These are phyloP conservation scores for Watsonalla binaria DNA, from an alignment of 2,888 invertebrate genomes.

Conservation along the genomic window DNA sequence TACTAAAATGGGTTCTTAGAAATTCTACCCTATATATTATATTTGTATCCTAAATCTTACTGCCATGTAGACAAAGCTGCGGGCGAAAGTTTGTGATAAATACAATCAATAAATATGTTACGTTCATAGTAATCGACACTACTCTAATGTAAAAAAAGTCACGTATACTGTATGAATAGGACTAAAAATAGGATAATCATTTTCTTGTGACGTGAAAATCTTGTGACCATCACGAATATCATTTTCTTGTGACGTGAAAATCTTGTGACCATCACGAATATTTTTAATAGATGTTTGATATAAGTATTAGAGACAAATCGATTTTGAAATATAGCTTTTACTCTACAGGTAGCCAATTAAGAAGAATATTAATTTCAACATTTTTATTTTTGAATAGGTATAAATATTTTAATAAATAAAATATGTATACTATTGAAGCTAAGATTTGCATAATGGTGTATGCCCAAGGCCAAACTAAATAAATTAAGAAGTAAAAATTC, in stretches of 20 bases:
- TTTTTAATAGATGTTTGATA: neutral
- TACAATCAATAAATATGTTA: no score
- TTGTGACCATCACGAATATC: neutral
- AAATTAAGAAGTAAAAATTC: constrained; percentile 4
- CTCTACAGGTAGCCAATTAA: neutral
- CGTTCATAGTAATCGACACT: no score
- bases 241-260: no score
- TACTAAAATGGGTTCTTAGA: no score
- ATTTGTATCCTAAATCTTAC: no score
- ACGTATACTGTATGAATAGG: no score
- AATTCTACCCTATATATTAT: no score
- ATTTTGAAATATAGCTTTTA: neutral
- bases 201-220: no score
- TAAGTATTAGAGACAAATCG: neutral
- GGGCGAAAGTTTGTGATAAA: no score
- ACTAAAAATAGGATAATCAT: no score
- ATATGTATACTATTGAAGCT: neutral
- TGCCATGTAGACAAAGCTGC: no score
- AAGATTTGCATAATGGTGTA: neutral
- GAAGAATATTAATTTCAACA: neutral
- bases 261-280: neutral
- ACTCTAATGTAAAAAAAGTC: no score
- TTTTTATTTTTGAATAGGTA: neutral
- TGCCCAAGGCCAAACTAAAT: neutral
- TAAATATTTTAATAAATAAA: neutral